Base-by-base conservation (phyloP, 2,797 vertebrate species). In the Gymnodraco acuticeps region DNA sequence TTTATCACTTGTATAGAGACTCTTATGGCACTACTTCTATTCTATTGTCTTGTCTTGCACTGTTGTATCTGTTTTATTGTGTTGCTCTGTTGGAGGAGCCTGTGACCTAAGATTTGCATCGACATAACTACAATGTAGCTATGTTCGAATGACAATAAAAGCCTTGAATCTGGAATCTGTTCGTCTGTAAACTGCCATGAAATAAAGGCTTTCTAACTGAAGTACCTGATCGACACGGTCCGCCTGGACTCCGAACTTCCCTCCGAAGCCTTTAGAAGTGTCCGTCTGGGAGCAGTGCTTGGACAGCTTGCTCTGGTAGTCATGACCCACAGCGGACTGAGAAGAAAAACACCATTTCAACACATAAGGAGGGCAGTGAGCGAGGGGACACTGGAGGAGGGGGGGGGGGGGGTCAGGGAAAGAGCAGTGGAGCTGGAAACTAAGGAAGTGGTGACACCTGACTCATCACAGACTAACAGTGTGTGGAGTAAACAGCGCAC, bases 211-310 rank as follows among this genome's bases (percentile, higher is more conserved):
- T 38, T 38, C 8, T 9, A 1, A 38, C 33, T 38, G 45, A 47
- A 56, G 86, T 94, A 98, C 98, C 97, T 98, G 95, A 81, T 99
- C 98, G 1, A 99, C 96, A 4, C 98, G 95, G 69, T 99, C 98
- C 0, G 94, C 93, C 62, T 99, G 96, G 2, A 99, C 96, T 0
- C 98, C 98, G 62, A 96, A 99, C 89, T 98, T 98, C 52, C 98
- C 98, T 48, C 98, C 97, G 10, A 99, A 99, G 0, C 98, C 98
- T 64, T 96, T 97, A 38, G 96, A 96, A 0, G 96, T 97, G 83
- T 99, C 98, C 0, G 97, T 96, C 68, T 99, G 98, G 3, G 98
- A 99, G 86, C 97, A 99, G 83, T 99, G 97, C 84, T 97, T 96
- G 54, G 97, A 96, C 50, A 99, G 89, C 61, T 96, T 95, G 60